Evolutionary conservation across 2,888 invertebrate genomes (phyloP).

Genomic region (Tanytarsus gracilentus): DNA sequence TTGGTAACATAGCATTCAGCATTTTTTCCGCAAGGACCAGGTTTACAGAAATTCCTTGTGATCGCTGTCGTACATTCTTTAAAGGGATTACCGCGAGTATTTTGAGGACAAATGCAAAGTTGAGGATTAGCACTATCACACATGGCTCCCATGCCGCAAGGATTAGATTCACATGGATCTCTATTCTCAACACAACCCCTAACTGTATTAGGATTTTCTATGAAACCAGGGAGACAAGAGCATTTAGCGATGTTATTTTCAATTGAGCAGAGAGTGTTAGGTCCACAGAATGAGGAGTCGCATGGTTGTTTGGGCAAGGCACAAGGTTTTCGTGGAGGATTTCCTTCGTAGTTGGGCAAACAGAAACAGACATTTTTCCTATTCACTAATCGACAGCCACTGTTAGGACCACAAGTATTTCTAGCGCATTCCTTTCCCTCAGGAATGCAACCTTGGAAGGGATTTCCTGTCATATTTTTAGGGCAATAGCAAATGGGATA

Average conservation of each 20-base stretch:
- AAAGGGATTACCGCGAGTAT: conserved; percentile 74
- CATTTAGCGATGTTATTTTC: conserved; percentile 75
- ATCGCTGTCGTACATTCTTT: conserved; percentile 58
- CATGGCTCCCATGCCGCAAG: conserved; percentile 66
- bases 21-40: conserved; percentile 73
- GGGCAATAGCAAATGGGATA: conserved; percentile 85
- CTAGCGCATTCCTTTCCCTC: conserved; percentile 77
- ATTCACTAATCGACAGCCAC: conserved; percentile 68
- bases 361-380: conserved; percentile 78
- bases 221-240: conserved; percentile 70
- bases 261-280: conserved; percentile 75
- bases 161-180: conserved; percentile 75
- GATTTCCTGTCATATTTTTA: conserved; percentile 82
- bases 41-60: conserved; percentile 59
- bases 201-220: conserved; percentile 81
- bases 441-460: conserved; percentile 81
- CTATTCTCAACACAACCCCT: conserved; percentile 71
- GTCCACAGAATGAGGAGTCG: conserved; percentile 77
- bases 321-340: conserved; percentile 65
- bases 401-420: conserved; percentile 75
- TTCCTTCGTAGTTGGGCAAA: conserved; percentile 76
- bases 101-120: conserved; percentile 78
- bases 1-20: conserved; percentile 76
- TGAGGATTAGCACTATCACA: conserved; percentile 72
- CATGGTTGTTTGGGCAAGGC: conserved; percentile 68